Percentiles rank a stretch among this genome's conserved stretches.
phyloP scores from a whole-genome alignment of 2,797 vertebrate species.

The Poliocrania exsul region DNA sequence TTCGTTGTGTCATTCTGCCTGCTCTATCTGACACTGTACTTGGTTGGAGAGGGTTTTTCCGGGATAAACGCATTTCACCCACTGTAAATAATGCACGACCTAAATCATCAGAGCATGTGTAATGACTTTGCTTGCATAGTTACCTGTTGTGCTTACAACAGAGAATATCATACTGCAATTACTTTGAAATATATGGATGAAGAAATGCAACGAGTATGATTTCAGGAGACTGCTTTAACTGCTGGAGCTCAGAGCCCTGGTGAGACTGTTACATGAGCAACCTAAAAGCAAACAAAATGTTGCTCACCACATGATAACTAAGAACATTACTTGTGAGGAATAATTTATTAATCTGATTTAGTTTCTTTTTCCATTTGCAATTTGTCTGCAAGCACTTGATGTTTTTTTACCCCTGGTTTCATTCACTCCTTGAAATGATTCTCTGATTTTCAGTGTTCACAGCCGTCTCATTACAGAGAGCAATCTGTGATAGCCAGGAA shows the following conservation, averaged over 20 bases:
- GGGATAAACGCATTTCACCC: neutral
- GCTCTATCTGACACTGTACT: neutral
- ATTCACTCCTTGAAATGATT: neutral
- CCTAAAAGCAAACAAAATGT: neutral
- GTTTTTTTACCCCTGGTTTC: neutral
- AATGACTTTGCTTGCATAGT: neutral
- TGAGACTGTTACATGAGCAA: neutral
- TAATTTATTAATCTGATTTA: constrained; percentile 25
- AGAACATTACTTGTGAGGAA: neutral
- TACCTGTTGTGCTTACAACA: neutral
- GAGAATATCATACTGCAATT: constrained; percentile 33
- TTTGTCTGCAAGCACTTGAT: neutral
- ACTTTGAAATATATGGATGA: constrained; percentile 20
- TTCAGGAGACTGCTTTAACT: constrained; percentile 9
- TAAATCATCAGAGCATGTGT: neutral
- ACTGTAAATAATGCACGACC: neutral
- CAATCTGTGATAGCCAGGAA: neutral
- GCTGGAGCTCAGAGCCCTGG: neutral
- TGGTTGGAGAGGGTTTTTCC: neutral
- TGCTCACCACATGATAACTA: neutral
- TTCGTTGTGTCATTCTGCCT: neutral
- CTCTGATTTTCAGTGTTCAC: neutral
- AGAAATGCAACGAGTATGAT: constrained; percentile 5
- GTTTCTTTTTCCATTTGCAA: neutral
- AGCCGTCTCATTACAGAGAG: neutral